These are phyloP conservation scores for Pygmarrhopalites habei DNA, from an alignment of 1,140 invertebrate genomes.

Conservation along the genomic window DNA sequence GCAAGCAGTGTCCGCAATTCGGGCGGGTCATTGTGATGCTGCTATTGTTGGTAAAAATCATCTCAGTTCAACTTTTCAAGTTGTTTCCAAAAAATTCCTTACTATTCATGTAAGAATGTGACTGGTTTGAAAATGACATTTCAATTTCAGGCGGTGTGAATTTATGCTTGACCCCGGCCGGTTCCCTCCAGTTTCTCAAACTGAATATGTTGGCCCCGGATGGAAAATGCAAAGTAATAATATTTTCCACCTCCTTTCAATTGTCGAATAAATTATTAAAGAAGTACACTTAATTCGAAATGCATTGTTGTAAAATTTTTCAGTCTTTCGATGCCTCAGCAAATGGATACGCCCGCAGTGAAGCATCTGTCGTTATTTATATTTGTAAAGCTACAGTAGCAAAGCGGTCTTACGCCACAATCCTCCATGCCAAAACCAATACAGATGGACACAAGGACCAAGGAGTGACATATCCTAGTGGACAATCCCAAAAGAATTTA, in stretches of 20 bases:
- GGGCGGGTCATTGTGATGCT: conserved; percentile 75
- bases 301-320: too few species aligned
- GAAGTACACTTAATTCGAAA: too few species aligned
- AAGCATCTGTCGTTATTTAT: conserved; percentile 66
- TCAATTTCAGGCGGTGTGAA: too few species aligned
- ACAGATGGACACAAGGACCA: conserved; percentile 83
- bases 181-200: conserved; percentile 83
- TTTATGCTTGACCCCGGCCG: conserved; percentile 74
- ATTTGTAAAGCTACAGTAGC: conserved; percentile 75
- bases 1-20: conserved; percentile 74
- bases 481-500: conserved; percentile 67
- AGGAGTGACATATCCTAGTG: conserved; percentile 86
- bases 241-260: too few species aligned
- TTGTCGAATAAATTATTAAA: too few species aligned
- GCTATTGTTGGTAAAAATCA: conserved; percentile 86
- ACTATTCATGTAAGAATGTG: too few species aligned
- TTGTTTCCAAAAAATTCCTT: too few species aligned
- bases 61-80: too few species aligned
- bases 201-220: conserved; percentile 70
- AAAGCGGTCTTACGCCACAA: conserved; percentile 67
- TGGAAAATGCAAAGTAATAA: conserved; percentile 82
- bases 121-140: too few species aligned
- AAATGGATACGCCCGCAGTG: conserved; percentile 56
- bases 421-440: conserved; percentile 74
- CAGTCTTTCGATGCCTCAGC: conserved; percentile 85